phyloP scores from a whole-genome alignment of 2,797 vertebrate species.

The Dendrocincla fuliginosa region DNA sequence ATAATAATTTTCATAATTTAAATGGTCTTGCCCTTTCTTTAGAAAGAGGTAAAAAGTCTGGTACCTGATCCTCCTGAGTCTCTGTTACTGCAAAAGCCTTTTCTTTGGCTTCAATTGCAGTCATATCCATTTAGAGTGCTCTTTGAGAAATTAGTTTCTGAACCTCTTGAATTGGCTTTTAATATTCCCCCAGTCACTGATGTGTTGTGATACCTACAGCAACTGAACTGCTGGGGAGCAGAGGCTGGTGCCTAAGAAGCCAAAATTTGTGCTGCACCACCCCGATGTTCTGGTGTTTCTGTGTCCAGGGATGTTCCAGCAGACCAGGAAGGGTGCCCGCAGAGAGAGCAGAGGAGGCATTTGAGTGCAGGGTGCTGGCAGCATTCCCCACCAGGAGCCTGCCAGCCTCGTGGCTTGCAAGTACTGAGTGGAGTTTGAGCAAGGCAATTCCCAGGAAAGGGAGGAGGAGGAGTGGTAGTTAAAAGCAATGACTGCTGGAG shows the following conservation, averaged over 20 bases:
- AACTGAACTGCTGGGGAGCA: background rate
- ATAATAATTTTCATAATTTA: background rate
- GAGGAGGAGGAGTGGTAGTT: background rate
- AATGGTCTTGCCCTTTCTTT: background rate
- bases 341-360: background rate
- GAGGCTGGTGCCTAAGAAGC: background rate
- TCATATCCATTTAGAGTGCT: background rate
- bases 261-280: fast-evolving
- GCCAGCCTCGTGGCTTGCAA: background rate
- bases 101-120: background rate
- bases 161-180: background rate
- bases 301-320: background rate
- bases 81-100: background rate
- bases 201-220: background rate
- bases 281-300: fast-evolving
- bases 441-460: background rate
- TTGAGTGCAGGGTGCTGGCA: background rate
- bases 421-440: background rate
- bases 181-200: background rate
- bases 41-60: background rate
- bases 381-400: background rate
- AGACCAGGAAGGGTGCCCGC: background rate
- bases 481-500: background rate
- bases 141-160: background rate
- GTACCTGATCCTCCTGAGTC: background rate